Percentiles rank a stretch among this genome's conserved stretches.
Conservation (phyloP, 2,888 invertebrate species). For the Creontiades dilutus region DNA sequence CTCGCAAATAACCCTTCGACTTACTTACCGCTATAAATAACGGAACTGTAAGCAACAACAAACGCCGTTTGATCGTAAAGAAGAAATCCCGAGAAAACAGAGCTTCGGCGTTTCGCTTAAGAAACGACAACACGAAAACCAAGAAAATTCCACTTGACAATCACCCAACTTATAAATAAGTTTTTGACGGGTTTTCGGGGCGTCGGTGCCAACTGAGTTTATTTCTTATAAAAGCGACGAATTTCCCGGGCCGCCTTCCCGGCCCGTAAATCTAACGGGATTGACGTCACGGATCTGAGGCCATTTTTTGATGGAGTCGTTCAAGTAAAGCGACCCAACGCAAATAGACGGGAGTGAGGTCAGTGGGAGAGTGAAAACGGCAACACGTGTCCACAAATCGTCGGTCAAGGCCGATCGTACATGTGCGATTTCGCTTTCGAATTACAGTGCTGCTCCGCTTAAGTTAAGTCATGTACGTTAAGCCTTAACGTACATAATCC, state of each 20-base stretch:
- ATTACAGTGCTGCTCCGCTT: too few relatives aligned
- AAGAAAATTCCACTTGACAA: constrained; percentile 10
- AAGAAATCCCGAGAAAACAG: not conserved
- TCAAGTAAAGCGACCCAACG: not conserved
- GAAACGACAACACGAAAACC: not conserved
- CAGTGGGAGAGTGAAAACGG: not conserved
- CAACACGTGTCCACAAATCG: not conserved
- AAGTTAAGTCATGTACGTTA: too few relatives aligned
- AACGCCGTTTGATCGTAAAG: not conserved
- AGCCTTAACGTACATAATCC: too few relatives aligned
- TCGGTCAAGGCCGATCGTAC: not conserved
- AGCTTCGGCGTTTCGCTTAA: not conserved
- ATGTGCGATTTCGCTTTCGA: too few relatives aligned
- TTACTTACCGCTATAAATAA: too few relatives aligned
- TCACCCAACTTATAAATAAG: constrained; percentile 31
- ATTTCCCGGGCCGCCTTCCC: not conserved
- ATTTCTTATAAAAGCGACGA: constrained; percentile 18
- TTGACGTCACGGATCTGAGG: constrained; percentile 20
- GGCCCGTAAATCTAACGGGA: not conserved
- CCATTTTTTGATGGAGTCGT: not conserved
- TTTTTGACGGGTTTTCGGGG: constrained; percentile 5
- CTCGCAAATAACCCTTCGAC: too few relatives aligned
- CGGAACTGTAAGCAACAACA: too few relatives aligned
- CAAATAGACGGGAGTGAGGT: constrained; percentile 23
- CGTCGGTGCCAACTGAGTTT: constrained; percentile 21